These are phyloP conservation scores for Acromyrmex charruanus DNA, from an alignment of 1,140 invertebrate species.

Conservation along the genomic window DNA sequence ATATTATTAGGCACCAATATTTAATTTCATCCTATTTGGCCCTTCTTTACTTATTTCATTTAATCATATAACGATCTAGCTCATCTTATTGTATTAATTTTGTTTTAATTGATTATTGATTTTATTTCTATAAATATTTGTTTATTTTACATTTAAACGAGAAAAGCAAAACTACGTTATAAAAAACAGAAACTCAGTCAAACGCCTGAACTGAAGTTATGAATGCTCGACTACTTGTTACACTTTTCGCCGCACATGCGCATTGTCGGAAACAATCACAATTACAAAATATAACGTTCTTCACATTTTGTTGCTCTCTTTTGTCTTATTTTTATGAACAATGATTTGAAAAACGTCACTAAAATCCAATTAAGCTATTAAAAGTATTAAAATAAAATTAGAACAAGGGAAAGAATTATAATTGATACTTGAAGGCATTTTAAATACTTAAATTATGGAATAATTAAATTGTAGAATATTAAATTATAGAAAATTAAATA, in stretches of 20 bases:
- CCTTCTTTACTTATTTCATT: too few relatives aligned
- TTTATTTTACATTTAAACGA: neutral
- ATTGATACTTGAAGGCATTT: neutral
- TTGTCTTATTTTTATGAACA: neutral
- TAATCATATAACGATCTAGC: neutral
- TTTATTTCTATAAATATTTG: neutral
- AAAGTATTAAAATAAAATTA: neutral
- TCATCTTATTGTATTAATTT: neutral
- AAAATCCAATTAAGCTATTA: neutral
- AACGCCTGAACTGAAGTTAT: neutral
- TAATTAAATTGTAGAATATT: neutral
- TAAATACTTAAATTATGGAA: neutral
- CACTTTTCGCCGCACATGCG: constrained; percentile 45
- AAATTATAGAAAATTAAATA: neutral
- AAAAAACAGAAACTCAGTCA: constrained; percentile 18
- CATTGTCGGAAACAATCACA: neutral
- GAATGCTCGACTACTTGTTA: constrained; percentile 53
- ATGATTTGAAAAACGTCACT: neutral
- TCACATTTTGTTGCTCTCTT: neutral
- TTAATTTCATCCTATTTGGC: too few relatives aligned
- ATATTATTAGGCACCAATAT: too few relatives aligned
- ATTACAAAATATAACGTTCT: neutral
- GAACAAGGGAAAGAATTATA: neutral
- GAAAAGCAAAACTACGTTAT: neutral
- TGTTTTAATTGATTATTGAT: neutral